Evolutionary conservation across 2,888 invertebrate species (phyloP).

Genomic region (Luperina testacea): DNA sequence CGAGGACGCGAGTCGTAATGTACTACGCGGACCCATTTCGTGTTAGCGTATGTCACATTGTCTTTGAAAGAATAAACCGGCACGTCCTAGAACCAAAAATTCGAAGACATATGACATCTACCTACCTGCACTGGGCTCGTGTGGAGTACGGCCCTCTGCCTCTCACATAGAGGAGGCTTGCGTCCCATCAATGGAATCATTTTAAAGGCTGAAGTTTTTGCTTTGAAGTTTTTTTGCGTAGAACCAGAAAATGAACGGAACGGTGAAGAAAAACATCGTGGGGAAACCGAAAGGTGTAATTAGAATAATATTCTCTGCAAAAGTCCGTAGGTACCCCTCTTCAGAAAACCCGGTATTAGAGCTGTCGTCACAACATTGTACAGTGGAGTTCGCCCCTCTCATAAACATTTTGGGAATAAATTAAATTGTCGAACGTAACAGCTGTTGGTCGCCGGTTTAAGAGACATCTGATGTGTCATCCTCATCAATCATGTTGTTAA

Average conservation of each 20-base stretch:
- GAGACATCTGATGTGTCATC: slow-evolving; percentile 40
- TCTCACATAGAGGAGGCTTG: no score
- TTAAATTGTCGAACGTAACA: slow-evolving; percentile 54
- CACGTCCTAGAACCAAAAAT: no score
- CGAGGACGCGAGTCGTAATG: background rate
- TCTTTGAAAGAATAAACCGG: no score
- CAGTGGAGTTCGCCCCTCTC: background rate
- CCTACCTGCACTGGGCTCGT: no score
- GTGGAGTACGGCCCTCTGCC: no score
- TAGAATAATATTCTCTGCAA: background rate
- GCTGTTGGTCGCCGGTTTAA: slow-evolving; percentile 37
- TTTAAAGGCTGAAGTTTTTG: no score
- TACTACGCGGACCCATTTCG: background rate
- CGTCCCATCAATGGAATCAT: no score
- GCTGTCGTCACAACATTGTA: slow-evolving; percentile 26
- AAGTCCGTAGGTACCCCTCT: background rate
- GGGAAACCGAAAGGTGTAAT: background rate
- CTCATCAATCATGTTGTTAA: slow-evolving; percentile 45
- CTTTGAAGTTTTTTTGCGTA: no score
- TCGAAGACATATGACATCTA: no score
- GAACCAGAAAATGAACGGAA: no score
- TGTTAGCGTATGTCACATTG: background rate
- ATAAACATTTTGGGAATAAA: slow-evolving; percentile 33
- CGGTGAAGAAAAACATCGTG: no score
- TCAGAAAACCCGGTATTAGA: slow-evolving; percentile 9